phyloP scores from a whole-genome alignment of 2,113 vertebrate species.

The Hemiscyllium ocellatum region DNA sequence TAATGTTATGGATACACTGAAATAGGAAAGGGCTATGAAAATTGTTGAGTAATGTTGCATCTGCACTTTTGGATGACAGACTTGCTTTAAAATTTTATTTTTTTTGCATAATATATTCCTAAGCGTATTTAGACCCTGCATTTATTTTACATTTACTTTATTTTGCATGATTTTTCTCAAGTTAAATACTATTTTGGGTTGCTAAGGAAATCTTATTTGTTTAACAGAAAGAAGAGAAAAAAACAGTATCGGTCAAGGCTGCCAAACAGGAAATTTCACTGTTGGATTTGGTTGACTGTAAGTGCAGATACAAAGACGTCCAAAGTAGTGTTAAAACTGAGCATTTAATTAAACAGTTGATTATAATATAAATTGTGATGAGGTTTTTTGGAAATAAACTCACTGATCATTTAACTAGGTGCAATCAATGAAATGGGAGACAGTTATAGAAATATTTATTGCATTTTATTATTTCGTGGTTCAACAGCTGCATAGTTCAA shows the following conservation, averaged over 20 bases:
- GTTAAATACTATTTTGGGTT: neutral
- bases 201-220: constrained; percentile 42
- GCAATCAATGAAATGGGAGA: neutral
- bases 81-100: neutral
- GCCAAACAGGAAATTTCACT: constrained; percentile 67
- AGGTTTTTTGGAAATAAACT: neutral
- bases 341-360: constrained; percentile 8
- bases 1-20: neutral
- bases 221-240: constrained; percentile 63
- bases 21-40: neutral
- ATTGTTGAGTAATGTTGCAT: neutral
- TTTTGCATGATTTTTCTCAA: neutral
- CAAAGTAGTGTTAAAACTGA: constrained; percentile 7
- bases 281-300: constrained; percentile 88
- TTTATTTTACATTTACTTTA: neutral
- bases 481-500: neutral
- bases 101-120: neutral
- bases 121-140: neutral
- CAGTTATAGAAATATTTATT: neutral
- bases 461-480: neutral
- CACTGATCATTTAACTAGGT: neutral
- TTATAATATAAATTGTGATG: neutral
- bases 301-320: constrained; percentile 53
- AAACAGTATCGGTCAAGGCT: constrained; percentile 45
- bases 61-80: neutral